Evolutionary conservation across 2,797 vertebrate species (phyloP), one percentile per base, ranked within the genome.

Genomic region (Emys orbicularis): DNA sequence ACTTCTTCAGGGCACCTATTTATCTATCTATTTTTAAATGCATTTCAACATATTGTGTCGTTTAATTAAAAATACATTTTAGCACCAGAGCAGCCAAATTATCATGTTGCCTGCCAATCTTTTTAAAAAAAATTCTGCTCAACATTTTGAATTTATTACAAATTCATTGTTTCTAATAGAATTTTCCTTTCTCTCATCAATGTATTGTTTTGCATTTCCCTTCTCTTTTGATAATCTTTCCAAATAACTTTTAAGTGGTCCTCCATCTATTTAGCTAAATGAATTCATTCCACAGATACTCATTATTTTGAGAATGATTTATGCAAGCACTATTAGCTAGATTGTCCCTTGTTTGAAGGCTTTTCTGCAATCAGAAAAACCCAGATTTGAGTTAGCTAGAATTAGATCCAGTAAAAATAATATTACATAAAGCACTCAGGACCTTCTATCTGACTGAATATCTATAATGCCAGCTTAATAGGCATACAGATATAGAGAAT

Each of bases 21-120:
- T 94, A 87, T 91, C 89, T 84, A 21, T 88, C 89, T 86, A 81
- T 90, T 92, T 87, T 68, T 49, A 83, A 93, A 87, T 16, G 90
- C 83, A 61, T 89, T 79, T 87, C 74, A 81, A 84, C 89, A 82
- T 82, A 50, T 37, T 3, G 0, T 86, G 84, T 74, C 34, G 90
- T 95, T 97, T 96, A 98, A 97, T 97, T 97, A 97, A 97, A 97
- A 97, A 95, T 88, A 88, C 93, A 94, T 96, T 97, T 90, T 80
- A 94, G 93, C 89, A 90, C 81, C 94, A 93, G 90, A 90, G 34
- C 86, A 97, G 94, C 95, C 94, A 96, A 90, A 92, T 59, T 49
- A 89, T 93, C 90, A 23, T 2, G 2, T 82, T 93, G 93, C 90
- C 94, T 93, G 93, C 90, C 94, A 94, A 52, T 89, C 93, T 86